Evolutionary conservation across 2,797 vertebrate genomes (phyloP), one percentile per base, ranked within the genome.

Genomic region (Emydoidea blandingii): DNA sequence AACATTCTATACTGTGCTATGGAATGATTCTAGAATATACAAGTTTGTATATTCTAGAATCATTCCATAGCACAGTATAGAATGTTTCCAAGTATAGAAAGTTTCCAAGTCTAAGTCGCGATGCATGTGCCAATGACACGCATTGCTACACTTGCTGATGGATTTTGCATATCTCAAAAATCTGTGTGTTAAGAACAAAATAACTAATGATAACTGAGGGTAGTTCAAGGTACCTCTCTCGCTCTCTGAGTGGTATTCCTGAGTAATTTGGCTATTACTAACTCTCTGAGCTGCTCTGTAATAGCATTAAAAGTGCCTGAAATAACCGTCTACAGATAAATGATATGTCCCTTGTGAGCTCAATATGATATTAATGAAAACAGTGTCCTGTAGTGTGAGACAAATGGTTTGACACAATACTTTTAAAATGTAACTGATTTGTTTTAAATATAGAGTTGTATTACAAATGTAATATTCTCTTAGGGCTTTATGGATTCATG

Each of bases 401-500:
- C 44, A 72, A 89, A 97, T 81, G 0, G 78, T 76, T 82, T 85
- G 65, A 91, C 86, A 80, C 12, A 6, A 31, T 88, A 44, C 90
- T 95, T 96, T 94, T 91, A 84, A 80, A 92, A 95, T 94, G 54
- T 89, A 84, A 86, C 88, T 95, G 27, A 93, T 89, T 95, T 31
- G 12, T 83, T 93, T 91, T 53, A 95, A 96, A 94, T 96, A 92
- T 16, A 80, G 86, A 81, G 88, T 94, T 89, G 53, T 83, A 59
- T 95, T 96, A 85, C 76, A 78, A 44, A 93, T 89, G 25, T 87
- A 83, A 83, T 95, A 84, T 79, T 84, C 80, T 93, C 79, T 31
- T 10, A 78, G 59, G 76, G 53, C 65, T 91, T 94, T 92, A 88
- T 92, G 72, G 87, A 50, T 90, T 89, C 14, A 21, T 68, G 83